Percentiles rank a stretch among this genome's conserved stretches.
These are phyloP conservation scores for Benitochromis conjunctus DNA, from an alignment of 2,113 vertebrate species.

Conservation along the genomic window DNA sequence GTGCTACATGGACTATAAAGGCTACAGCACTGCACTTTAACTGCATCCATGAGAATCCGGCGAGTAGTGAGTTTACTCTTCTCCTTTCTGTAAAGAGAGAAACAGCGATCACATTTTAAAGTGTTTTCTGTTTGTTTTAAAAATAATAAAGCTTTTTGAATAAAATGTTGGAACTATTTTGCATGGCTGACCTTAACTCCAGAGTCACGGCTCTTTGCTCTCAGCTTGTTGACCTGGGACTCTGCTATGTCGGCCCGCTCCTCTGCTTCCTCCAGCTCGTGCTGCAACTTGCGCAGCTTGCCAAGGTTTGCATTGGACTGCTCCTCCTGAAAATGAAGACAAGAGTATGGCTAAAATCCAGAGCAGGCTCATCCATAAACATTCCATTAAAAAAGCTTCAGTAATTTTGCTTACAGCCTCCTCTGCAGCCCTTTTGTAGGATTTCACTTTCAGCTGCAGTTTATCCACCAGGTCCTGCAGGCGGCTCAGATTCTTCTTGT, in stretches of 20 bases:
- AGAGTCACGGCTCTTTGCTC: slow-evolving; percentile 66
- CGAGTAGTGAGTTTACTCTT: slow-evolving; percentile 49
- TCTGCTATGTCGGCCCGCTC: slow-evolving; percentile 73
- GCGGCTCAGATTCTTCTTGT: slow-evolving; percentile 77
- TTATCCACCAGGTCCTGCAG: slow-evolving; percentile 83
- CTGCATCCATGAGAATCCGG: background rate
- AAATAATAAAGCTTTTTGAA: background rate
- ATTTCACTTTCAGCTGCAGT: slow-evolving; percentile 58
- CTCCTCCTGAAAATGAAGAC: slow-evolving; percentile 50
- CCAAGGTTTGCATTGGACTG: slow-evolving; percentile 60
- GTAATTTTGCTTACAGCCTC: slow-evolving; percentile 64
- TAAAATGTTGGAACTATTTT: background rate
- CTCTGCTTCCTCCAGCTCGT: slow-evolving; percentile 71
- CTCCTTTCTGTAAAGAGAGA: slow-evolving; percentile 62
- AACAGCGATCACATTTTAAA: background rate
- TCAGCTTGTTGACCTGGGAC: slow-evolving; percentile 73
- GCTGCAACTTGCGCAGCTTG: slow-evolving; percentile 68
- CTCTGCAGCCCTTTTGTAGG: slow-evolving; percentile 79
- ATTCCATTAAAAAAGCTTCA: background rate
- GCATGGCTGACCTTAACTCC: slow-evolving; percentile 50
- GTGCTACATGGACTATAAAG: slow-evolving; percentile 45
- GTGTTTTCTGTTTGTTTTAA: background rate
- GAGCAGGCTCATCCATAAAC: background rate
- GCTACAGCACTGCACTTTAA: background rate
- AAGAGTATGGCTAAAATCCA: background rate